Evolutionary conservation across 2,797 vertebrate genomes (phyloP), one percentile per base, ranked within the genome.

Genomic region (Sebastes ruberrimus): DNA sequence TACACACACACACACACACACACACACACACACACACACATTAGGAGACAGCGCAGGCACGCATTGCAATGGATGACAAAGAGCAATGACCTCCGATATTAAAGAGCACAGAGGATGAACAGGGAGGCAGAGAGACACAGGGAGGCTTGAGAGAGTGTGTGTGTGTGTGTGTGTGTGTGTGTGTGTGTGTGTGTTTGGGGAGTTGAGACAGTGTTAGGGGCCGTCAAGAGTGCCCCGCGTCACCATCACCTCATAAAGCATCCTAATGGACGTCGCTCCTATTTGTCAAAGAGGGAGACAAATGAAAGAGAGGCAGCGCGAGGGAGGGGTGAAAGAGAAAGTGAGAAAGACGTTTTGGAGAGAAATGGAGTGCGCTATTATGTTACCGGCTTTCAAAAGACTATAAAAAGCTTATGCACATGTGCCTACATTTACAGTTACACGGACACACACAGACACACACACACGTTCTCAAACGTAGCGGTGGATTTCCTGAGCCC

Each of bases 191-290:
- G 69, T 35, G 78, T 79, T 60, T 65, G 85, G 75, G 62, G 86
- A 90, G 90, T 74, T 89, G 88, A 93, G 87, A 82, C 74, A 53
- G 78, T 81, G 87, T 86, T 88, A 80, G 86, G 76, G 86, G 88
- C 89, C 73, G 74, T 89, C 83, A 84, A 88, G 87, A 90, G 88
- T 78, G 87, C 89, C 93, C 89, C 52, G 80, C 91, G 90, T 96
- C 92, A 93, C 87, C 83, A 66, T 84, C 94, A 95, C 94, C 94
- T 94, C 95, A 95, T 96, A 92, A 93, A 95, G 68, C 92, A 94
- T 87, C 84, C 78, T 95, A 95, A 96, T 95, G 94, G 92, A 93
- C 86, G 35, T 67, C 23, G 69, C 89, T 81, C 72, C 74, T 85
- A 95, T 94, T 91, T 93, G 93, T 91, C 92, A 93, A 80, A 92